Evolutionary conservation across 2,888 invertebrate genomes (phyloP).

Genomic region (Allygus modestus): DNA sequence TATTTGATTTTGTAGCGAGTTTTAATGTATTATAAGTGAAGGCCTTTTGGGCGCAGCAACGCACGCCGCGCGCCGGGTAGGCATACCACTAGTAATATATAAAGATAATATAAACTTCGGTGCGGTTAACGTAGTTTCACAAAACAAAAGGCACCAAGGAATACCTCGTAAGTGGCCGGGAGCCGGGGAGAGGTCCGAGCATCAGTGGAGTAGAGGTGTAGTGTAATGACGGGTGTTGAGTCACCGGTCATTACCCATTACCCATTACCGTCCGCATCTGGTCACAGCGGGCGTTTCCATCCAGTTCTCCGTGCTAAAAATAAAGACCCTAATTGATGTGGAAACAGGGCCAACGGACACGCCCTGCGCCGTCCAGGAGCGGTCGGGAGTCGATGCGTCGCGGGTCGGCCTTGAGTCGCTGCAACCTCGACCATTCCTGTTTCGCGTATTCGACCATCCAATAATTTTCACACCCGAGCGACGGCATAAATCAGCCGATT

Average conservation of each 20-base stretch:
- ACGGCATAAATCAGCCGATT: no score
- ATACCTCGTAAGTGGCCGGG: no score
- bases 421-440: not conserved
- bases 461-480: not conserved
- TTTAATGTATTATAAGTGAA: no score
- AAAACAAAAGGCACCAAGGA: no score
- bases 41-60: no score
- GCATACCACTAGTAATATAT: no score
- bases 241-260: not conserved
- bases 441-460: not conserved
- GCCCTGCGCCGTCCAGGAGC: slow-evolving; percentile 8
- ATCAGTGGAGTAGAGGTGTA: not conserved
- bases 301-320: not conserved
- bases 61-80: no score
- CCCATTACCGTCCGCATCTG: slow-evolving; percentile 30
- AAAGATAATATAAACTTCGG: no score
- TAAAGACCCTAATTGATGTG: slow-evolving; percentile 17
- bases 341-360: slow-evolving; percentile 23
- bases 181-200: no score
- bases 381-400: not conserved
- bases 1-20: no score
- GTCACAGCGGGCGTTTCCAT: not conserved
- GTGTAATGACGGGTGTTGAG: not conserved
- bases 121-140: no score
- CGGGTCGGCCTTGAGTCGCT: not conserved